These are phyloP conservation scores for Semnornis frantzii DNA, from an alignment of 2,113 vertebrate species.

Conservation along the genomic window DNA sequence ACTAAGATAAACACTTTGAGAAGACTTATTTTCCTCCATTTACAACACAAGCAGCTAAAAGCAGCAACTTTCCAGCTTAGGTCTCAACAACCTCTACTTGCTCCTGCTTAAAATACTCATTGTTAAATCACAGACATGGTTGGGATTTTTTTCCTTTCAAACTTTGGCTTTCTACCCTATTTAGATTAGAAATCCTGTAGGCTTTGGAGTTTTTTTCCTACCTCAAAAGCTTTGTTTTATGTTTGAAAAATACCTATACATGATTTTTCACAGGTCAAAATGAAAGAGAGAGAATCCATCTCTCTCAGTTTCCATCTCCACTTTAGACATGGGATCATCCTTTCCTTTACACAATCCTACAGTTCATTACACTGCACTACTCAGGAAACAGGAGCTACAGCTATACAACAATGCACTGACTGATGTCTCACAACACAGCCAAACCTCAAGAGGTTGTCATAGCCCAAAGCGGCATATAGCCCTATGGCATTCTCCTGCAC, in stretches of 20 bases:
- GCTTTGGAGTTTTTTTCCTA: background rate
- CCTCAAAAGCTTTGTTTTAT: background rate
- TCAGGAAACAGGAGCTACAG: background rate
- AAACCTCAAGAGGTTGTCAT: background rate
- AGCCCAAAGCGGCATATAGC: background rate
- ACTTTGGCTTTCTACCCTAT: background rate
- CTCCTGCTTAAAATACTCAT: background rate
- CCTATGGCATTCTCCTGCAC: background rate
- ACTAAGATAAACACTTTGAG: background rate
- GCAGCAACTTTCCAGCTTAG: background rate
- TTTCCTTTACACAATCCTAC: background rate
- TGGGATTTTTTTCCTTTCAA: background rate
- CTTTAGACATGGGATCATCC: background rate
- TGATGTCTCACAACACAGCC: background rate
- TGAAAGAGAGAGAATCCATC: background rate
- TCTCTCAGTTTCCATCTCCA: background rate
- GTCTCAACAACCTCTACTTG: background rate
- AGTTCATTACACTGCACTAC: background rate
- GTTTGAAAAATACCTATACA: background rate
- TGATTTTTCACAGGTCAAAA: background rate
- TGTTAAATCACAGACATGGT: background rate
- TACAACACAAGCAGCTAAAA: background rate
- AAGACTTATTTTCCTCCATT: background rate
- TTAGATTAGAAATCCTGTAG: background rate
- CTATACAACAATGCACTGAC: background rate